These are phyloP conservation scores for Encarsia formosa DNA, from an alignment of 2,888 invertebrate species.

Conservation along the genomic window DNA sequence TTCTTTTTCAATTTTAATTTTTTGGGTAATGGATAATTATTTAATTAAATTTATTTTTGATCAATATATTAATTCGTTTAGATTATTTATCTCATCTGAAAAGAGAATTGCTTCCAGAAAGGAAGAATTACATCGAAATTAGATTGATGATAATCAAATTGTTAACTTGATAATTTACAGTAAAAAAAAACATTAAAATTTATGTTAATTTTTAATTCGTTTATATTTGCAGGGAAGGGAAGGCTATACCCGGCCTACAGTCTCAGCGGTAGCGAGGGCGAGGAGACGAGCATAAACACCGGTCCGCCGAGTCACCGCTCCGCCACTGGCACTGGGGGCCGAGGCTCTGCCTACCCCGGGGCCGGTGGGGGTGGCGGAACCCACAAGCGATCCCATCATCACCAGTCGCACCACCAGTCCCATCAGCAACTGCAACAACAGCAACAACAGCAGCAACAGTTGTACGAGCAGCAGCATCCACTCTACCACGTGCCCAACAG, in stretches of 20 bases:
- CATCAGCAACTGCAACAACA: slow-evolving; percentile 51
- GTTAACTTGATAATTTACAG: too few species aligned
- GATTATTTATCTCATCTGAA: too few species aligned
- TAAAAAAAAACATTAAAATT: too few species aligned
- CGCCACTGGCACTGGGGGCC: slow-evolving; percentile 53
- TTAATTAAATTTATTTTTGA: too few species aligned
- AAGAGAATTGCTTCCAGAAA: too few species aligned
- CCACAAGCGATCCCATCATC: slow-evolving; percentile 45
- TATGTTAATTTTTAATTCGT: too few species aligned
- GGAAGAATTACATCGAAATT: too few species aligned
- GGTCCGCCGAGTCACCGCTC: slow-evolving; percentile 37
- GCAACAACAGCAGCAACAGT: slow-evolving; percentile 56
- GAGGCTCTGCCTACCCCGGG: slow-evolving; percentile 55
- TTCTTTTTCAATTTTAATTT: too few species aligned
- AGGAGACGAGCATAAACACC: slow-evolving; percentile 53
- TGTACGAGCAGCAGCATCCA: slow-evolving; percentile 52
- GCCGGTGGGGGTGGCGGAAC: slow-evolving; percentile 40
- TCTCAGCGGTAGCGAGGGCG: slow-evolving; percentile 73
- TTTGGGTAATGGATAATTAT: too few species aligned
- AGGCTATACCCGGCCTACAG: slow-evolving; percentile 80
- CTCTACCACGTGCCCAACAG: slow-evolving; percentile 51
- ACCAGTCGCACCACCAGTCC: slow-evolving; percentile 44
- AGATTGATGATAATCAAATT: too few species aligned
- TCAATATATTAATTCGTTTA: too few species aligned
- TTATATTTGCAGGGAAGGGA: slow-evolving; percentile 63